Evolutionary conservation across 2,888 invertebrate species (phyloP), one percentile per base, ranked within the genome.

Genomic region (Apodemia zela): DNA sequence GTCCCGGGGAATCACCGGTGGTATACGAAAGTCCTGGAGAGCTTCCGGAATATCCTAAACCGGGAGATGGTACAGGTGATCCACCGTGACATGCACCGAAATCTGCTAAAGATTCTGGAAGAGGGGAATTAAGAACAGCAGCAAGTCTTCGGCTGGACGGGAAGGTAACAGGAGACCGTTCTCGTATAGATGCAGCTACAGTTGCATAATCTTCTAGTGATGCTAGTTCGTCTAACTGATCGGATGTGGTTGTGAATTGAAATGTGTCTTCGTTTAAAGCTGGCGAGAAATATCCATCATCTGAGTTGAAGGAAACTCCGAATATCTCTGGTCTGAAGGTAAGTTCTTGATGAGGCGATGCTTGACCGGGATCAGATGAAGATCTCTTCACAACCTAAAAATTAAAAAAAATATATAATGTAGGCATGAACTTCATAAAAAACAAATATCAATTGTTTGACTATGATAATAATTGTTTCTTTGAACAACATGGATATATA

Each of bases 101-200:
- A 82, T 97, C 96, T 25, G 97, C 96, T 71, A 96, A 82, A 66
- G 96, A 95, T 85, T 96, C 96, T 2, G 96, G 96, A 60, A 96
- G 82, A 0, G 95, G 96, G 17, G 95, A 96, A 80, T 96, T 95
- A 33, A 96, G 90, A 29, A 96, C 94, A 1, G 96, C 95, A 78
- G 96, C 96, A 13, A 96, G 90, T 69, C 96, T 94, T 66, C 95
- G 94, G 78, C 95, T 95, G 17, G 95, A 95, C 67, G 93, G 93
- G 73, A 93, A 93, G 59, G 92, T 92, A 38, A 93, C 91, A n/a
- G 92, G 90, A n/a, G 92, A 91, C 63, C 90, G 80, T 70, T 93
- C 93, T 75, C 93, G 88, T 70, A 94, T 87, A 25, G 92, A 93
- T n/a, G 92, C 93, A 11, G 92, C 92, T 21, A 92, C 89, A 57